Conservation (phyloP, 1,140 invertebrate species). For the Drosophila punjabiensis region DNA sequence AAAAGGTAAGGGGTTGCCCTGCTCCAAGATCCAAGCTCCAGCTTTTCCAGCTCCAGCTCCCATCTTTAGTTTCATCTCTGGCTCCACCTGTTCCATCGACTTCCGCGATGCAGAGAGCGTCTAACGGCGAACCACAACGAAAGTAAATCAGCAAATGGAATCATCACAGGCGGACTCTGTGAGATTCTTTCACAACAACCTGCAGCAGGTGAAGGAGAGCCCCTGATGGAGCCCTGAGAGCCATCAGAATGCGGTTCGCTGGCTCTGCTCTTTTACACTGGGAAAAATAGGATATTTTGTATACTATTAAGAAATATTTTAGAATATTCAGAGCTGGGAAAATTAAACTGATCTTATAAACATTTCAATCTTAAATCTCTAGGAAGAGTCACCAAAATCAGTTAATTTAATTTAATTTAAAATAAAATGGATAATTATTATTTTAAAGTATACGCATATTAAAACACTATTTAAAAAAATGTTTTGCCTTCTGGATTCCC, state of each 20-base stretch:
- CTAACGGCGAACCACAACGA: slow-evolving; percentile 64
- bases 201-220: slow-evolving; percentile 19
- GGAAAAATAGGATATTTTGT: neutral
- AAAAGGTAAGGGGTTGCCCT: slow-evolving; percentile 65
- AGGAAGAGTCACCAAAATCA: no score
- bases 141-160: slow-evolving; percentile 70
- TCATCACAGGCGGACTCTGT: slow-evolving; percentile 38
- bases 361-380: neutral
- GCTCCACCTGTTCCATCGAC: slow-evolving; percentile 12
- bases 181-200: slow-evolving; percentile 50
- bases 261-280: slow-evolving; percentile 30
- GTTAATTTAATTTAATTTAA: no score
- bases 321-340: neutral
- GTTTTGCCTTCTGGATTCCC: no score
- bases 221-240: slow-evolving; percentile 31
- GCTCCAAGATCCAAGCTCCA: neutral
- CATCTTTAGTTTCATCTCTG: slow-evolving; percentile 5
- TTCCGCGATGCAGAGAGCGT: slow-evolving; percentile 51
- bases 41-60: neutral
- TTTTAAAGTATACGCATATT: neutral
- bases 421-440: neutral
- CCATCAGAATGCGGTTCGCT: slow-evolving; percentile 35
- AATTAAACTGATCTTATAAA: neutral
- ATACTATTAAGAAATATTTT: no score
- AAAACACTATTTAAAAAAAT: no score